Evolutionary conservation across 2,888 invertebrate species (phyloP), one percentile per base, ranked within the genome.

Genomic region (Lepidochrysops patricia): DNA sequence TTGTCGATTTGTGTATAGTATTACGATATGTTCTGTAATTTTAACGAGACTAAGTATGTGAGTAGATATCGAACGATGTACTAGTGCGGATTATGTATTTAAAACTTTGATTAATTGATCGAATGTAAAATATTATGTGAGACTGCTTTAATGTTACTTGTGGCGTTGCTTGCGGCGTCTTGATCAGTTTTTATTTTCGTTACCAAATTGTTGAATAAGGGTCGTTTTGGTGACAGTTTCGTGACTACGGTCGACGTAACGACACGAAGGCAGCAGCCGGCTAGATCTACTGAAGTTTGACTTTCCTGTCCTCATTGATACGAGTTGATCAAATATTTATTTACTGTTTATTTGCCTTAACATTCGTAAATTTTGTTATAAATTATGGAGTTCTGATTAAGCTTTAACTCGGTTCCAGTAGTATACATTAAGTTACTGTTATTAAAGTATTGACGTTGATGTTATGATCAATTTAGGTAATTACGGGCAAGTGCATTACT

Each of bases 331-430:
- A 89, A 89, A 89, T 89, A 89, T 88, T 87, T 89, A 86, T 87
- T 43, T 82, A 82, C 81, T 86, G 86, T 87, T 87, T 85, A 81
- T 52, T 82, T 86, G 83, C 82, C 82, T 81, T 84, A 77, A 79
- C 71, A 84, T 82, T 85, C 82, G 19, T 77, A 85, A 85, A 85
- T 83, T 86, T 87, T 85, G 85, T 87, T 89, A 84, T 85, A 84
- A 86, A 86, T 86, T 84, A 82, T 87, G 84, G 81, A 87, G 85
- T 88, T 88, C 83, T 87, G 83, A 83, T 75, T 84, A 88, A 89
- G 89, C 89, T 89, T 89, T 89, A 89, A 89, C 88, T 87, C 79
- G 86, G 89, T 89, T 89, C 87, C 88, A 89, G 84, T 88, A 89
- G 88, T 86, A 84, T 84, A 77, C 85, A 84, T 80, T 89, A 86